A percentile compares a stretch with the other conserved stretches of the same genome.
phyloP scores from a whole-genome alignment of 2,113 vertebrate species.

The Oryzias melastigma region DNA sequence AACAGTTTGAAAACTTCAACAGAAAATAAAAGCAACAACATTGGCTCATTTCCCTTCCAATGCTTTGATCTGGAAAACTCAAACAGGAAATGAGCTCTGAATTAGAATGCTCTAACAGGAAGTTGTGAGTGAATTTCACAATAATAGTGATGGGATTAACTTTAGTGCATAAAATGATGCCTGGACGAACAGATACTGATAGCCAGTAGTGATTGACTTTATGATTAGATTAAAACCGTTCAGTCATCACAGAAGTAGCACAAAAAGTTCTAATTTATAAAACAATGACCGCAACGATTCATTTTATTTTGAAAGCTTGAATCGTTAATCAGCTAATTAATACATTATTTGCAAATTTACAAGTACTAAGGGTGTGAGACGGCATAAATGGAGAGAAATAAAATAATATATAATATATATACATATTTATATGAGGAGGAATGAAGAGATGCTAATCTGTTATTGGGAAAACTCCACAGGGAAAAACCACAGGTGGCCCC shows the following conservation, averaged over 20 bases:
- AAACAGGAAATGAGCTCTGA: neutral
- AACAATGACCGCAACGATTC: neutral
- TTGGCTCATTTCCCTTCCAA: too few relatives aligned
- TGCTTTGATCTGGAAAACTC: too few relatives aligned
- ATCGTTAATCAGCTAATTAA: neutral
- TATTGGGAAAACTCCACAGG: conserved; percentile 14
- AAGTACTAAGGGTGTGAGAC: too few relatives aligned
- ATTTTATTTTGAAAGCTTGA: neutral
- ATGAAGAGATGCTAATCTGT: neutral
- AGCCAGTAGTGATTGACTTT: conserved; percentile 15
- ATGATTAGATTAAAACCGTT: conserved; percentile 5
- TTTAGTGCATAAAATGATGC: conserved; percentile 27
- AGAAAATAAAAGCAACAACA: too few relatives aligned
- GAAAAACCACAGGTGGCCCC: conserved; percentile 52
- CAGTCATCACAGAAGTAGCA: neutral
- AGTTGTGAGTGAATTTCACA: conserved; percentile 13
- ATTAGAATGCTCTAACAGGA: neutral
- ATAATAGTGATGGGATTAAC: conserved; percentile 11
- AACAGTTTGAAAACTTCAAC: too few relatives aligned
- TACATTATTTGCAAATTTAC: too few relatives aligned
- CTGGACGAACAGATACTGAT: conserved; percentile 2
- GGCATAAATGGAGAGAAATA: neutral
- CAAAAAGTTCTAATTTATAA: neutral
- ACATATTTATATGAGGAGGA: too few relatives aligned
- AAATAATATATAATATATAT: too few relatives aligned